Base-by-base conservation (phyloP, 2,113 vertebrate genomes). In the Amblyopsis rosae region DNA sequence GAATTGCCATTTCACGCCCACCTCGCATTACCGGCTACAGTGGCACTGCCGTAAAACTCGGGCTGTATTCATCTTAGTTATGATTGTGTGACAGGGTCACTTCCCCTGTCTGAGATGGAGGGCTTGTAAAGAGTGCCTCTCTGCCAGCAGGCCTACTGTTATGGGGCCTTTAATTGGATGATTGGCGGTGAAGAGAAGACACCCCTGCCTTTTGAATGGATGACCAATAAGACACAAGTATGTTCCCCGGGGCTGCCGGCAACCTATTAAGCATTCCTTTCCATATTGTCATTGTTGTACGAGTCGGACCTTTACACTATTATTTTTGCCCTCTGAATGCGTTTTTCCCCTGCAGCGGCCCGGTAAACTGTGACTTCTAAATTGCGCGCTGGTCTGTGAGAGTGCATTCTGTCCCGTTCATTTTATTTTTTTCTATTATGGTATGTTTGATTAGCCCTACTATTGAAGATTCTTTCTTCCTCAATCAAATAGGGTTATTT, bases 121-220 rank as follows among this genome's bases (percentile, higher is more conserved):
- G 81, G 82, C 84, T 82, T 82, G 82, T 90, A 88, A 88, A 92
- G 81, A 74, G 82, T 63, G 76, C 77, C 60, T 76, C 16, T 56
- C 71, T 81, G 67, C 82, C 85, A 71, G 84, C 81, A 68, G 86
- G 82, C 76, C 76, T 75, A 75, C 78, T 73, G 85, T 90, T 90
- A 88, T 80, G 76, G 75, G 72, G 80, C 51, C 89, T 82, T 87
- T 92, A 93, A 93, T 93, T 92, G 90, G 89, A 84, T 92, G 88
- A 90, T 89, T 91, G 89, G 90, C 73, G 75, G 73, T 67, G 81
- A 76, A 68, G 81, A 88, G 79, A 90, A 87, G 84, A 81, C 75
- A 13, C 53, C 15, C 69, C 84, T 89, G 87, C 91, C 90, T 82
- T 59, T 62, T 88, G 88, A 91, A 93, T 91, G 81, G 87, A 91